Conservation (phyloP, 2,797 vertebrate species). For the Sebastes paucispinis region DNA sequence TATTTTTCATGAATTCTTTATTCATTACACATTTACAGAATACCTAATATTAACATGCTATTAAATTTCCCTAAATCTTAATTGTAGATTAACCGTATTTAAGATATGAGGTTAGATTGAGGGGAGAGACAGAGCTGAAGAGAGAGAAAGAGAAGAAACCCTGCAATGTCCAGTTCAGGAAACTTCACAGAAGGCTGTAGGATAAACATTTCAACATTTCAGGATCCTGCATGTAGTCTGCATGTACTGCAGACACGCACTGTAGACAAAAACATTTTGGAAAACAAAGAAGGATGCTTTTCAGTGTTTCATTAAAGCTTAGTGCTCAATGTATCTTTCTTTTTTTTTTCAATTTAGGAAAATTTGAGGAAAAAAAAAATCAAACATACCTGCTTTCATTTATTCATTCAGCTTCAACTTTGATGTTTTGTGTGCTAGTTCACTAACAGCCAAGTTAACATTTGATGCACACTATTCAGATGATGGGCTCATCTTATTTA, state of each 20-base stretch:
- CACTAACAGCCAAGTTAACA: not conserved
- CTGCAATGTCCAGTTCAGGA: not conserved
- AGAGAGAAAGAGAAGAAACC: not conserved
- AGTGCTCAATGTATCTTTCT: not conserved
- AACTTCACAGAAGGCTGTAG: not conserved
- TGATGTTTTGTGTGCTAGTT: not conserved
- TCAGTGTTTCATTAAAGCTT: not conserved
- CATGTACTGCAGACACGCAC: not conserved
- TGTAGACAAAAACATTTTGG: not conserved
- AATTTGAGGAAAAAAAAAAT: not conserved
- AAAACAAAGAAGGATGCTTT: not conserved
- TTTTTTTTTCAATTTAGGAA: not conserved
- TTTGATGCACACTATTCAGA: not conserved
- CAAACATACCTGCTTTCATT: not conserved
- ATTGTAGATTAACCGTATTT: not conserved
- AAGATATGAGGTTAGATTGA: not conserved
- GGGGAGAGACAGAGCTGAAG: not conserved
- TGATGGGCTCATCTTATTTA: not conserved
- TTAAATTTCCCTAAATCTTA: not conserved
- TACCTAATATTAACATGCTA: not conserved
- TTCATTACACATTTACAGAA: not conserved
- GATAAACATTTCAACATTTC: not conserved
- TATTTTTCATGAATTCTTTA: not conserved
- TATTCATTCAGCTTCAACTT: not conserved
- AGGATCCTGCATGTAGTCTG: not conserved